Base-by-base conservation (phyloP, 2,888 invertebrate species). In the Rotaria magnacalcarata region DNA sequence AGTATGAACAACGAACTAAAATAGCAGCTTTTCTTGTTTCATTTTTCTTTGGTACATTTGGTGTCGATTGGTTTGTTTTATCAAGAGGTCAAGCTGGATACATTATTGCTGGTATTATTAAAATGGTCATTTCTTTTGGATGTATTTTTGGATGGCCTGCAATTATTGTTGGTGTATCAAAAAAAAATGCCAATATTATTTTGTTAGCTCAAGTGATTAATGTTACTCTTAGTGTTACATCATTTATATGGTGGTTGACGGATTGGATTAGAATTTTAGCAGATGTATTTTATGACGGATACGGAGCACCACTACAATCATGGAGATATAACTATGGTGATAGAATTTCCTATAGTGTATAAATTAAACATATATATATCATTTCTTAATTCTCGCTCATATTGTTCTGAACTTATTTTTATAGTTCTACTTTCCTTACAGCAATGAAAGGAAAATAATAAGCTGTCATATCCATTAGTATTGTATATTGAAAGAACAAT, bases 201-300 rank as follows among this genome's bases (percentile, higher is more conserved):
- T 5, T 27, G 2, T 7, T 67, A 19, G 34, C 19, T 67, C 11
- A 34, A 34, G 11, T 4, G 2, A 34, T 67, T 19, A 19, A 41
- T 67, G 67, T 67, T 67, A 27, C 1, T 67, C 16, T 67, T 34
- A 67, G 34, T 67, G 7, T 41, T 34, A 67, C 34, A 5, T 16
- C 67, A 27, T 67, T 67, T 41, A 34, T 67, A 67, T 67, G 67
- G 67, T 67, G 67, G 67, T 67, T 67, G 34, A 67, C 67, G 6
- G 67, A 67, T 67, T 67, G 67, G 67, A 67, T 67, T 67, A 27
- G 67, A 67, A 34, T 67, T 34, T 41, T 67, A 67, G 67, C 67
- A 5, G 34, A 67, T 19, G 67, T 67, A 3, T 67, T 67, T 67
- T 67, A 67, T 19, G 67, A 67, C 34, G 67, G 67, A 16, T 4